A percentile compares a stretch with the other conserved stretches of the same genome.
These are phyloP conservation scores for Cerastis rubricosa DNA, from an alignment of 2,888 invertebrate genomes.

Conservation along the genomic window DNA sequence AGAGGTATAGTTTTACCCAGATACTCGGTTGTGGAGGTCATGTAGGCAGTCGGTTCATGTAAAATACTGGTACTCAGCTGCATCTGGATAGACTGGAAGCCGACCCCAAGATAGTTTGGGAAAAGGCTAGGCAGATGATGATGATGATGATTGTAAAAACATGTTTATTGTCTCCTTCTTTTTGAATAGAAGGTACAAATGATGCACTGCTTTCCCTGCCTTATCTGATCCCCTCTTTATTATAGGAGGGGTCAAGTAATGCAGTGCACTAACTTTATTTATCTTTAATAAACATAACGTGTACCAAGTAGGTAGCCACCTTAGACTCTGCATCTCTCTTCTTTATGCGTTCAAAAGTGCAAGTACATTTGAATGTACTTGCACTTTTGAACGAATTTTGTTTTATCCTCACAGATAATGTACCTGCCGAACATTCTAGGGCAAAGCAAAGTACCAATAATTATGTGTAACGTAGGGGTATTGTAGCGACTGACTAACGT, in stretches of 20 bases:
- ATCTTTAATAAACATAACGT: neutral
- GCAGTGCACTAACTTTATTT: neutral
- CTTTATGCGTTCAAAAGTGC: neutral
- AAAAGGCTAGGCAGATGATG: too few relatives aligned
- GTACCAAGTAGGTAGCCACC: neutral
- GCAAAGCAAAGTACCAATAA: neutral
- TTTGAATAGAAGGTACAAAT: neutral
- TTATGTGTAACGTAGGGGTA: neutral
- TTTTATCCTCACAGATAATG: neutral
- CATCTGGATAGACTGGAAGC: too few relatives aligned
- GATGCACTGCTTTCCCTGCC: neutral
- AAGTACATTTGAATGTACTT: neutral
- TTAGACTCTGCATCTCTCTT: neutral
- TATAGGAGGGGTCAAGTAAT: neutral
- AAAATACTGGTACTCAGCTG: too few relatives aligned
- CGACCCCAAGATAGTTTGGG: too few relatives aligned
- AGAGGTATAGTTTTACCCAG: too few relatives aligned
- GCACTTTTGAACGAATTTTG: too few relatives aligned
- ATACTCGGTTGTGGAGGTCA: too few relatives aligned
- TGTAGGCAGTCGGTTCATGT: too few relatives aligned
- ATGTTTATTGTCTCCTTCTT: neutral
- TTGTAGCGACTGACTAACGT: neutral
- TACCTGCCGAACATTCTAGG: neutral
- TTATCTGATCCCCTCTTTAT: neutral
- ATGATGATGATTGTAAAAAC: too few relatives aligned